Evolutionary conservation across 53 echinoderm and acorn worm species (phyloP).

Genomic region (Zoroaster sp.): DNA sequence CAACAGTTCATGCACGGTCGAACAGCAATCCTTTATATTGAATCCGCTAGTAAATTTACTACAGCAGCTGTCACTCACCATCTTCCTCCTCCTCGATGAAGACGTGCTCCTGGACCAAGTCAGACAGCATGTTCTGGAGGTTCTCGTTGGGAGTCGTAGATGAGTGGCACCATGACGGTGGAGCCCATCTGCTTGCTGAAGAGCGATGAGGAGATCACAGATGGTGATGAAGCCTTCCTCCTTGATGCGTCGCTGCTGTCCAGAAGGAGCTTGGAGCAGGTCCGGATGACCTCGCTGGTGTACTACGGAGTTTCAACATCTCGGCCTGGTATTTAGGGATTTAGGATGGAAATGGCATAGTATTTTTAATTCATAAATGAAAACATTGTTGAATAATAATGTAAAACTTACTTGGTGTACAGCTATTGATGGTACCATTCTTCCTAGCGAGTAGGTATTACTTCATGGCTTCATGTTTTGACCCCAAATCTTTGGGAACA

Average conservation of each 20-base stretch:
- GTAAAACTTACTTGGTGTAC: no score
- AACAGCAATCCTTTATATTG: background rate
- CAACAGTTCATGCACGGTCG: no score
- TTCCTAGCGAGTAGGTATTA: no score
- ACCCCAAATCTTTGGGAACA: no score
- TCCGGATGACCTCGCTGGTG: slow-evolving; percentile 80
- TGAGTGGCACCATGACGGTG: slow-evolving; percentile 67
- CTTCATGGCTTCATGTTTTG: no score
- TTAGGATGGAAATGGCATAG: no score
- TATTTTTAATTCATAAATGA: no score
- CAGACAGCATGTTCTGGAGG: slow-evolving; percentile 87
- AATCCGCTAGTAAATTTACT: background rate
- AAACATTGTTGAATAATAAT: no score
- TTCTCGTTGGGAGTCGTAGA: slow-evolving; percentile 78
- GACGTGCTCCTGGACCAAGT: slow-evolving; percentile 96
- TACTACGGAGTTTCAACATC: slow-evolving; percentile 75
- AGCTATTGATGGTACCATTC: no score
- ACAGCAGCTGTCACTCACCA: slow-evolving; percentile 74
- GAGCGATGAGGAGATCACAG: slow-evolving; percentile 90
- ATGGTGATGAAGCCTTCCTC: slow-evolving; percentile 97
- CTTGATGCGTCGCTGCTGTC: slow-evolving; percentile 83
- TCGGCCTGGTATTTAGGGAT: slow-evolving; percentile 48
- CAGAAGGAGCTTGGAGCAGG: slow-evolving; percentile 83
- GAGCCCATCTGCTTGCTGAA: slow-evolving; percentile 86
- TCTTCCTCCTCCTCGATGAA: slow-evolving; percentile 98